Evolutionary conservation across 2,113 vertebrate genomes (phyloP).

Genomic region (Gorilla gorilla): DNA sequence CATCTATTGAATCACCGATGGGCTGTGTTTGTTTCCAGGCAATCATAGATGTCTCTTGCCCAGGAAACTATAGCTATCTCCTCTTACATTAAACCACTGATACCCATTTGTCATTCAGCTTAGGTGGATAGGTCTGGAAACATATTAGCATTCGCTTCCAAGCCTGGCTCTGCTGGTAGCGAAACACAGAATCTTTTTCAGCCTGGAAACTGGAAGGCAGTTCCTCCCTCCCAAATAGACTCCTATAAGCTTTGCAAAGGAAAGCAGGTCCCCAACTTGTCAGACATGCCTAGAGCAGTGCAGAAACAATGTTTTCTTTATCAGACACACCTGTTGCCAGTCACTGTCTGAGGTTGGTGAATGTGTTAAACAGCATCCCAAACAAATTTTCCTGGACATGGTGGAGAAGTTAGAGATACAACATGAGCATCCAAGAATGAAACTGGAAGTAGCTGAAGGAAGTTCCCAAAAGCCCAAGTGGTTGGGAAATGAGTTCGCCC

Average conservation of each 20-base stretch:
- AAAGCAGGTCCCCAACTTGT: neutral
- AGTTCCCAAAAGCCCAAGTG: neutral
- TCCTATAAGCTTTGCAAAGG: neutral
- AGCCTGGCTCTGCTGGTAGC: neutral
- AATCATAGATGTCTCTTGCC: neutral
- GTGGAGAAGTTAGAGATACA: neutral
- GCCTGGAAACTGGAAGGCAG: neutral
- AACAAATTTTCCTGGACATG: neutral
- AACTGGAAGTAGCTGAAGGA: neutral
- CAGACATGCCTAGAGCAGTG: constrained; percentile 26
- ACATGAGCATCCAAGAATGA: neutral
- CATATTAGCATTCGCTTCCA: neutral
- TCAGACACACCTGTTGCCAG: neutral
- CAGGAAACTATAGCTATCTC: neutral
- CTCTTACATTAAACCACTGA: neutral
- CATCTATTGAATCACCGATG: neutral
- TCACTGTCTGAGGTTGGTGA: neutral
- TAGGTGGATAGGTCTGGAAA: neutral
- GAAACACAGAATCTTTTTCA: neutral
- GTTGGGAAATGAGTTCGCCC: neutral
- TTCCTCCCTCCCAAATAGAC: neutral
- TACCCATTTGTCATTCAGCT: neutral
- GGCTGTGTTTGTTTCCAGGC: neutral
- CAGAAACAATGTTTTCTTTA: constrained; percentile 41
- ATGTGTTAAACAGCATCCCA: neutral